These are phyloP conservation scores for Enteromius radiatus DNA, from an alignment of 2,797 vertebrate species.

Conservation along the genomic window DNA sequence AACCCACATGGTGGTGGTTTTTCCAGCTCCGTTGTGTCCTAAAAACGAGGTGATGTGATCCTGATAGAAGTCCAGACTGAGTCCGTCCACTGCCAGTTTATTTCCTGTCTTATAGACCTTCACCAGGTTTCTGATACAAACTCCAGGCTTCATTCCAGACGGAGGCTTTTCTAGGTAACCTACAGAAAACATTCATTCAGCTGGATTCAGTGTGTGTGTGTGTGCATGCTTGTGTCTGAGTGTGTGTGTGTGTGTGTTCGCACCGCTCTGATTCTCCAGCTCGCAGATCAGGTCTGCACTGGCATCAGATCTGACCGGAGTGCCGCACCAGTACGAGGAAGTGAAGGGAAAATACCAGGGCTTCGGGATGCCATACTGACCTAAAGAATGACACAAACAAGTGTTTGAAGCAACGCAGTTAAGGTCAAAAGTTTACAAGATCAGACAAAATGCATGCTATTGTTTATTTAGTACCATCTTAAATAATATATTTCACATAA, in stretches of 20 bases:
- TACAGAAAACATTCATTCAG: constrained; percentile 59
- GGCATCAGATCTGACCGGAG: constrained; percentile 62
- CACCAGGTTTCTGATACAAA: constrained; percentile 91
- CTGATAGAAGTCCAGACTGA: constrained; percentile 93
- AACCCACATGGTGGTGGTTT: constrained; percentile 94
- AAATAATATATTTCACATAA: too few relatives aligned
- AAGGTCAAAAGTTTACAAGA: too few relatives aligned
- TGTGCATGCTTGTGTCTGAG: background rate
- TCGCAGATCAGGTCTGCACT: constrained; percentile 67
- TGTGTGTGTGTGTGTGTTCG: background rate
- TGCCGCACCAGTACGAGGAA: constrained; percentile 89
- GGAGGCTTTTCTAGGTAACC: constrained; percentile 89
- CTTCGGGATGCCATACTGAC: constrained; percentile 93
- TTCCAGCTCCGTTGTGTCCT: constrained; percentile 94
- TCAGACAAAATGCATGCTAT: too few relatives aligned
- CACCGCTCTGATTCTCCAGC: constrained; percentile 71
- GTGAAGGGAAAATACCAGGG: constrained; percentile 95
- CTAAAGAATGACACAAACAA: constrained; percentile 68
- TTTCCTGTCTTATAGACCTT: constrained; percentile 95
- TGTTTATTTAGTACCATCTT: too few relatives aligned
- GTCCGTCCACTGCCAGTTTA: constrained; percentile 94
- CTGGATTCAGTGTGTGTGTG: background rate
- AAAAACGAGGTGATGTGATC: constrained; percentile 97
- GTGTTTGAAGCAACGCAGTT: background rate
- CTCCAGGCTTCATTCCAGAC: constrained; percentile 82